Percentiles rank a stretch among this genome's conserved stretches.
Evolutionary conservation across 2,888 invertebrate genomes (phyloP).

Genomic region (Phalera bucephala): DNA sequence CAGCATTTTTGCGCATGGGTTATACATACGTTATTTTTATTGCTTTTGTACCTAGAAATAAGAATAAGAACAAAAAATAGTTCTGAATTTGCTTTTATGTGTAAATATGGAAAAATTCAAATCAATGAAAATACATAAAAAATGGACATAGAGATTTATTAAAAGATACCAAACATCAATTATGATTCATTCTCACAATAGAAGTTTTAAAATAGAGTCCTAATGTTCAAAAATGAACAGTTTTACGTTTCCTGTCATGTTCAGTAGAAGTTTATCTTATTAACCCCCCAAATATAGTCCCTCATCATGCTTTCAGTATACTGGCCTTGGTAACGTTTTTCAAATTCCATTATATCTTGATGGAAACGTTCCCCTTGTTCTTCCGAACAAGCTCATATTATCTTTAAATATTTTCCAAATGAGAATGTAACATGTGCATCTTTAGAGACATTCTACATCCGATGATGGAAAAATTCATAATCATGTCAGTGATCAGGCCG

Average conservation of each 20-base stretch:
- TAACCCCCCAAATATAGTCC: slow-evolving; percentile 2
- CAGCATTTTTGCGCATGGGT: background rate
- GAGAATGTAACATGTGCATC: slow-evolving; percentile 12
- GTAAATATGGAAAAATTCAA: slow-evolving; percentile 1
- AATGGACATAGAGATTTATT: background rate
- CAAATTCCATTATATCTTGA: slow-evolving; percentile 5
- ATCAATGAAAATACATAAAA: slow-evolving; percentile 1
- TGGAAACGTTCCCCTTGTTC: slow-evolving; percentile 15
- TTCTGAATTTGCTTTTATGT: slow-evolving; percentile 5
- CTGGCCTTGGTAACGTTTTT: slow-evolving; percentile 1
- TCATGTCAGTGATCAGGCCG: slow-evolving; percentile 3
- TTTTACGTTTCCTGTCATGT: slow-evolving; percentile 3
- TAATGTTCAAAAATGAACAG: slow-evolving; percentile 1
- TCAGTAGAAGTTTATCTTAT: slow-evolving; percentile 4
- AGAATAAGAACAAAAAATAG: slow-evolving; percentile 2
- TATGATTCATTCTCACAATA: background rate
- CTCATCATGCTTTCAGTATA: slow-evolving; percentile 3
- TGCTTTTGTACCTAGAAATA: slow-evolving; percentile 3
- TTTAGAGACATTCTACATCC: slow-evolving; percentile 13
- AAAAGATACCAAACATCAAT: background rate
- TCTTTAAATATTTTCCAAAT: slow-evolving; percentile 15
- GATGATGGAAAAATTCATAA: slow-evolving; percentile 4
- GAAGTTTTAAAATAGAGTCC: background rate
- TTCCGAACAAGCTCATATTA: slow-evolving; percentile 13
- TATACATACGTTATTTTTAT: slow-evolving; percentile 3